A percentile compares a stretch with the other conserved stretches of the same genome.
Evolutionary conservation across 2,113 vertebrate genomes (phyloP).

Genomic region (Condylura cristata): DNA sequence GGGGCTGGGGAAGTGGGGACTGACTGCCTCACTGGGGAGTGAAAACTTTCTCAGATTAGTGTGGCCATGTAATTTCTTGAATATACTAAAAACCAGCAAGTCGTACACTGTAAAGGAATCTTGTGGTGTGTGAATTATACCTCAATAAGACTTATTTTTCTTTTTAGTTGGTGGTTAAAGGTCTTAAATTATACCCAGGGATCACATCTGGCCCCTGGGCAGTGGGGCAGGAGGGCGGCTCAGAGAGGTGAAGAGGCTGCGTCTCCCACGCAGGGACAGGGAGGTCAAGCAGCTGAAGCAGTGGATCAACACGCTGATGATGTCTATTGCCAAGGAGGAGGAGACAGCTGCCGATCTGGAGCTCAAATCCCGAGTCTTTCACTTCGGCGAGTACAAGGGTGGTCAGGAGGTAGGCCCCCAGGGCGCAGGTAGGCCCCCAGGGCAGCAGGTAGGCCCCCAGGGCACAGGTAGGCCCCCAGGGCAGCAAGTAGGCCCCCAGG

Average conservation of each 20-base stretch:
- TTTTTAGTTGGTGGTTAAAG: neutral
- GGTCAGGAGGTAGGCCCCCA: constrained; percentile 87
- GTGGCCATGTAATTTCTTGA: neutral
- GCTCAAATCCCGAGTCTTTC: constrained; percentile 87
- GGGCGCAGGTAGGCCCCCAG: accelerated
- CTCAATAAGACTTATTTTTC: neutral
- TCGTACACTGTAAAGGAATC: neutral
- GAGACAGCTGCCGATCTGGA: constrained; percentile 86
- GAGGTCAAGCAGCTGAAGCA: constrained; percentile 86
- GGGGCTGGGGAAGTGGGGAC: too few species aligned
- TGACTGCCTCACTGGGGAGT: neutral
- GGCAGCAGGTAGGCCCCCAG: too few species aligned
- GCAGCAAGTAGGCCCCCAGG: too few species aligned
- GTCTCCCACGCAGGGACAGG: constrained; percentile 84
- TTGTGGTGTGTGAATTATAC: neutral
- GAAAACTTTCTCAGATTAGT: neutral
- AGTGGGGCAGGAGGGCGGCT: neutral
- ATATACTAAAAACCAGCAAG: neutral
- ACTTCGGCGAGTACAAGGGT: constrained; percentile 83
- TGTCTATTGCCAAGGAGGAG: constrained; percentile 86
- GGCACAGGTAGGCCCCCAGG: too few species aligned
- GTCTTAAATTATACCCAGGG: neutral
- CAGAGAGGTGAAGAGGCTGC: neutral
- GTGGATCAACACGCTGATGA: constrained; percentile 83
- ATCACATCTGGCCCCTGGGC: neutral